Conservation (phyloP, 2,797 vertebrate species). For the Decapterus maruadsi region DNA sequence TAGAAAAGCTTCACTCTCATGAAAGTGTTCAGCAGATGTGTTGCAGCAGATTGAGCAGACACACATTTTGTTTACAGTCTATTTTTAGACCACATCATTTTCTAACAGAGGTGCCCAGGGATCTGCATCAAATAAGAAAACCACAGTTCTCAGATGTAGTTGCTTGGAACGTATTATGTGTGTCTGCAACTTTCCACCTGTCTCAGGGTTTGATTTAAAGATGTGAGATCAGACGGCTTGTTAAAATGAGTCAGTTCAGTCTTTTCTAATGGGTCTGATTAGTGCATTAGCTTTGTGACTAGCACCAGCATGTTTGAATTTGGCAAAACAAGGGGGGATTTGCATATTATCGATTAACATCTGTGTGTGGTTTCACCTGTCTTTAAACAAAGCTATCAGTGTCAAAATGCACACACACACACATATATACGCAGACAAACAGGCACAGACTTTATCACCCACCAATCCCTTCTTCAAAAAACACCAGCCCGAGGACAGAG, state of each 20-base stretch:
- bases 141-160: slow-evolving; percentile 1
- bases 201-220: slow-evolving; percentile 16
- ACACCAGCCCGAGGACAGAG: slow-evolving; percentile 27
- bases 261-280: not conserved
- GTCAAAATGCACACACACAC: too few relatives aligned
- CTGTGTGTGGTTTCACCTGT: not conserved
- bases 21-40: slow-evolving; percentile 18
- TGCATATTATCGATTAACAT: not conserved
- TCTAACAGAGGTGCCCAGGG: not conserved
- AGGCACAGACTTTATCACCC: not conserved
- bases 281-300: not conserved
- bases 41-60: slow-evolving; percentile 5
- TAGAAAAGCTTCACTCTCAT: slow-evolving; percentile 8
- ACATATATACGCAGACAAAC: slow-evolving; percentile 4
- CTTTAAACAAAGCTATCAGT: not conserved
- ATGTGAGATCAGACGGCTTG: slow-evolving; percentile 20
- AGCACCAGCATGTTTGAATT: not conserved
- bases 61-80: slow-evolving; percentile 10
- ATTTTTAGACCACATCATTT: slow-evolving; percentile 6
- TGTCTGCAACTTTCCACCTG: not conserved
- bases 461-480: slow-evolving; percentile 4
- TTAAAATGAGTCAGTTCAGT: not conserved
- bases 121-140: slow-evolving; percentile 13
- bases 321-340: not conserved
- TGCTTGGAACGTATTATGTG: not conserved